A percentile compares a stretch with the other conserved stretches of the same genome.
Conservation (phyloP, 2,113 vertebrate genomes). For the Condylura cristata region DNA sequence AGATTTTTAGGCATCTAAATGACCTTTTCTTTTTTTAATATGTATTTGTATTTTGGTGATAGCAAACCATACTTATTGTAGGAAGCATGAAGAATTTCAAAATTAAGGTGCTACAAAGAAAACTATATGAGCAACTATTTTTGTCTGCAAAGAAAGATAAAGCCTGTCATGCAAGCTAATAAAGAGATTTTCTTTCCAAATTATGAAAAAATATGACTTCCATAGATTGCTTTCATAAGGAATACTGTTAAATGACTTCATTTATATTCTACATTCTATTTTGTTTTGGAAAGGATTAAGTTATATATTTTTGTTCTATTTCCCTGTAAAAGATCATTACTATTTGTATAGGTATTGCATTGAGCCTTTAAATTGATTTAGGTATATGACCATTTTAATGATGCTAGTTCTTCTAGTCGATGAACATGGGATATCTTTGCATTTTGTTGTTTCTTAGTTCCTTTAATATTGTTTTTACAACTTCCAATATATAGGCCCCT, state of each 20-base stretch:
- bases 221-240: background rate
- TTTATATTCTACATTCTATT: slow-evolving; percentile 9
- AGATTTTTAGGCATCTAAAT: background rate
- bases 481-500: no score
- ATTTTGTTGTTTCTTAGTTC: no score
- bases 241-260: background rate
- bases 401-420: no score
- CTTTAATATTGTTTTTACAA: no score
- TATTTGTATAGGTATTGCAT: no score
- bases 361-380: no score
- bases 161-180: background rate
- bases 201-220: slow-evolving; percentile 17
- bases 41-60: background rate
- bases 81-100: slow-evolving; percentile 18
- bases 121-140: background rate
- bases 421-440: no score
- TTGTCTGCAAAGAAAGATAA: slow-evolving; percentile 41
- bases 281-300: slow-evolving; percentile 37
- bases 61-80: background rate
- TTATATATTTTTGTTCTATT: no score
- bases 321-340: no score
- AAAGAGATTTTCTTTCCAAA: background rate
- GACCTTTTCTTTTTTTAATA: background rate
- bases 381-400: no score
- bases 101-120: background rate